These are phyloP conservation scores for Loxodonta africana DNA, from an alignment of 2,113 vertebrate species.

Conservation along the genomic window DNA sequence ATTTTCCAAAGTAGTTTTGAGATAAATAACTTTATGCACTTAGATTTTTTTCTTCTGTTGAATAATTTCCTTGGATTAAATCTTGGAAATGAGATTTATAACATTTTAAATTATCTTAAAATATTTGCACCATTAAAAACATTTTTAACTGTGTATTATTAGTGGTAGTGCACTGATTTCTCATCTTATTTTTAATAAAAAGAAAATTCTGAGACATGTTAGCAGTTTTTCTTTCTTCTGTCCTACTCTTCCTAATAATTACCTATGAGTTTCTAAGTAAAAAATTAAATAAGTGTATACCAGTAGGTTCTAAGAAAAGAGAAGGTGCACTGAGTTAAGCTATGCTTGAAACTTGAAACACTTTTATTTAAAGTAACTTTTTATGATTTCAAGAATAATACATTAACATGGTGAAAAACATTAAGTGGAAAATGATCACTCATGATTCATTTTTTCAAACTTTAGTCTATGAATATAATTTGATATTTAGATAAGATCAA, in stretches of 20 bases:
- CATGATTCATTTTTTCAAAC: background rate
- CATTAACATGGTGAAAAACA: background rate
- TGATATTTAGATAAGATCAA: constrained; percentile 27
- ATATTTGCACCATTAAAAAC: background rate
- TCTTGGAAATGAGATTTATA: background rate
- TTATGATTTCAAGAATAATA: constrained; percentile 13
- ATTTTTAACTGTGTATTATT: background rate
- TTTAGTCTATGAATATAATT: constrained; percentile 37
- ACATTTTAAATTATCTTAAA: constrained; percentile 12
- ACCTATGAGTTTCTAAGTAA: background rate
- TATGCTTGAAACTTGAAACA: background rate
- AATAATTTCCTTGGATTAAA: constrained; percentile 8
- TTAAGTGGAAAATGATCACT: background rate
- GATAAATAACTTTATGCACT: background rate
- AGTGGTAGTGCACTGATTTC: background rate
- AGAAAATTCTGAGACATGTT: background rate
- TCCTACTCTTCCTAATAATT: background rate
- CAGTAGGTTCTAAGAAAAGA: background rate
- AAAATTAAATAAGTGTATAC: background rate
- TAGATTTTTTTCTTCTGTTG: background rate
- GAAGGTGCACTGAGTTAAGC: background rate
- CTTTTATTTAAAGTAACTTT: constrained; percentile 49
- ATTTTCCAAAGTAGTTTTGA: background rate
- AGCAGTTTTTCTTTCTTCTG: background rate
- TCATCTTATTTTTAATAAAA: background rate